A percentile compares a stretch with the other conserved stretches of the same genome.
phyloP scores from a whole-genome alignment of 1,140 invertebrate species.

The Ooceraea biroi region DNA sequence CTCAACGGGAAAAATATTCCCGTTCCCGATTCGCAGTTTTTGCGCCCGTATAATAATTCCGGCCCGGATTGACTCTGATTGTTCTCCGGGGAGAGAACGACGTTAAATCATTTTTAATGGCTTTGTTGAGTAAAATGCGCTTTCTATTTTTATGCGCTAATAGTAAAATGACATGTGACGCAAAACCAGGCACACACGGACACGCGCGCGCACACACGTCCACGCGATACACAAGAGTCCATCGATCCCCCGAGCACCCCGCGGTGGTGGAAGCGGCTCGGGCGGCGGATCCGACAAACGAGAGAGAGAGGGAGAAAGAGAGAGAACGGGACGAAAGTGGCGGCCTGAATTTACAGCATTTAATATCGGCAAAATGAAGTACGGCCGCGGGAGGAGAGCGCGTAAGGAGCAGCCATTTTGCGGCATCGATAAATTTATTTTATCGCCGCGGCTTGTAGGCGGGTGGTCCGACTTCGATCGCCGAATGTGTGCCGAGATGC shows the following conservation, averaged over 20 bases:
- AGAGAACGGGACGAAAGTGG: conserved; percentile 7
- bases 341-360: conserved; percentile 72
- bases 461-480: conserved; percentile 69
- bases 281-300: conserved; percentile 2
- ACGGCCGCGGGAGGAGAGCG: conserved; percentile 63
- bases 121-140: neutral
- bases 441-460: conserved; percentile 75
- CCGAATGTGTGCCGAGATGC: conserved; percentile 46
- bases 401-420: conserved; percentile 77
- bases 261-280: neutral
- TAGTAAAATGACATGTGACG: neutral
- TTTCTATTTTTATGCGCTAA: conserved; percentile 8
- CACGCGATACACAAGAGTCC: conserved; percentile 3
- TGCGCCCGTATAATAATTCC: no score
- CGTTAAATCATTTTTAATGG: neutral
- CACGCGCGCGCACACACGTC: neutral
- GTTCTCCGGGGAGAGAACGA: no score
- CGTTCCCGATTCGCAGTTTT: no score
- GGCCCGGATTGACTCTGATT: no score
- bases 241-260: conserved; percentile 37
- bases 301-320: conserved; percentile 29
- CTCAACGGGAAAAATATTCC: no score
- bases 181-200: neutral
- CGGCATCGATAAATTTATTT: conserved; percentile 80
- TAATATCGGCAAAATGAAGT: conserved; percentile 81